Evolutionary conservation across 2,797 vertebrate genomes (phyloP).

Genomic region (Bucorvus abyssinicus): DNA sequence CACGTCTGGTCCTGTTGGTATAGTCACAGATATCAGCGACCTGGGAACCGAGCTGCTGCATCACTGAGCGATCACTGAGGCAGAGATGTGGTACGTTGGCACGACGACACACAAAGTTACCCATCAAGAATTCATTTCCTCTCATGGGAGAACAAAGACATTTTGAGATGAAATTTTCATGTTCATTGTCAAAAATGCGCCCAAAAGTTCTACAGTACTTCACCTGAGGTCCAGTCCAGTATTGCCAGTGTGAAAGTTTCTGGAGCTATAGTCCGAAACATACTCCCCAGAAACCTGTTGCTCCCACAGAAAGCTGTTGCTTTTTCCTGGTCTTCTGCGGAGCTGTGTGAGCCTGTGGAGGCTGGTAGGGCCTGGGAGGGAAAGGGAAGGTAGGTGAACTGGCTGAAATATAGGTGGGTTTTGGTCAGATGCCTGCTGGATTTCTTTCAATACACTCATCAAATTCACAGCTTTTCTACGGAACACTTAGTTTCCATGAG

Average conservation of each 20-base stretch:
- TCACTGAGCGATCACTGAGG: not conserved
- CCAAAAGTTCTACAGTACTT: not conserved
- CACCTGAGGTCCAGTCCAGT: not conserved
- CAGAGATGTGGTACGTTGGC: not conserved
- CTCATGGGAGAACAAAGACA: not conserved
- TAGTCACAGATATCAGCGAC: not conserved
- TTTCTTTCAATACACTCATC: slow-evolving; percentile 19
- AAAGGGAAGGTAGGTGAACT: not conserved
- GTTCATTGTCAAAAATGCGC: not conserved
- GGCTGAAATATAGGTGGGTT: not conserved
- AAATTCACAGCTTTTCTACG: slow-evolving; percentile 18
- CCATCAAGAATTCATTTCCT: not conserved
- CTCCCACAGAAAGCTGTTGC: not conserved
- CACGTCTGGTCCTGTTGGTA: not conserved
- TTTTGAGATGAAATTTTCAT: not conserved
- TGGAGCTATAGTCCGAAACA: not conserved
- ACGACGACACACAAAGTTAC: rapidly evolving
- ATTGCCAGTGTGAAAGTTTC: not conserved
- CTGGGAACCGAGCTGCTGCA: not conserved
- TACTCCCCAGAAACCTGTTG: not conserved
- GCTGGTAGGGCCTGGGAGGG: not conserved
- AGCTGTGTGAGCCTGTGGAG: not conserved
- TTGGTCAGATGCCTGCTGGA: not conserved
- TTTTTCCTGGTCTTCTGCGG: not conserved
- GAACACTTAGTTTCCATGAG: not conserved